phyloP scores from a whole-genome alignment of 64 coral and sea anemone species.

The Stylophora pistillata region DNA sequence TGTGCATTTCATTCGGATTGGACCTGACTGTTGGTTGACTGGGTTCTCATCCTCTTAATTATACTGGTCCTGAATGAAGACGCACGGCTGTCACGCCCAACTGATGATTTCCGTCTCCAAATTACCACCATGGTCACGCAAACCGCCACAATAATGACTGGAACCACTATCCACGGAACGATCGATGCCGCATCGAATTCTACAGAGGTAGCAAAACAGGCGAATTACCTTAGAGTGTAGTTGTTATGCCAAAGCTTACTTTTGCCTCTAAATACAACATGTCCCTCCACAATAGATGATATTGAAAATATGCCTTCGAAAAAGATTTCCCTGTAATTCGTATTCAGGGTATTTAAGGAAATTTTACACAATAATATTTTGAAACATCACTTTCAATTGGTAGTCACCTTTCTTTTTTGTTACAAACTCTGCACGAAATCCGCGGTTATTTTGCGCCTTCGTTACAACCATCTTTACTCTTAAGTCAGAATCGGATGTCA shows the following conservation, averaged over 20 bases:
- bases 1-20: background rate
- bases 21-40: background rate
- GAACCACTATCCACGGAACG: constrained; percentile 39
- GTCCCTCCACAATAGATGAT: no score
- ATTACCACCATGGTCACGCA: constrained; percentile 16
- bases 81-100: background rate
- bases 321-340: no score
- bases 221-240: background rate
- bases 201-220: background rate
- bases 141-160: background rate
- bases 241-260: no score
- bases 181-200: constrained; percentile 8
- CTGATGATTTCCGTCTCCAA: background rate
- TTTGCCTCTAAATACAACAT: no score
- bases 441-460: background rate
- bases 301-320: no score
- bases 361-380: no score
- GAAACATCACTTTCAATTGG: background rate
- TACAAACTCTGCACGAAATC: constrained; percentile 24
- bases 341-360: background rate
- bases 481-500: constrained; percentile 23
- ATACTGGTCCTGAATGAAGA: constrained; percentile 27
- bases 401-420: constrained; percentile 9
- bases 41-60: constrained; percentile 26
- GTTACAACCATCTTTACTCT: constrained; percentile 12